phyloP scores from a whole-genome alignment of 1,140 invertebrate genomes.

The Temnothorax longispinosus region DNA sequence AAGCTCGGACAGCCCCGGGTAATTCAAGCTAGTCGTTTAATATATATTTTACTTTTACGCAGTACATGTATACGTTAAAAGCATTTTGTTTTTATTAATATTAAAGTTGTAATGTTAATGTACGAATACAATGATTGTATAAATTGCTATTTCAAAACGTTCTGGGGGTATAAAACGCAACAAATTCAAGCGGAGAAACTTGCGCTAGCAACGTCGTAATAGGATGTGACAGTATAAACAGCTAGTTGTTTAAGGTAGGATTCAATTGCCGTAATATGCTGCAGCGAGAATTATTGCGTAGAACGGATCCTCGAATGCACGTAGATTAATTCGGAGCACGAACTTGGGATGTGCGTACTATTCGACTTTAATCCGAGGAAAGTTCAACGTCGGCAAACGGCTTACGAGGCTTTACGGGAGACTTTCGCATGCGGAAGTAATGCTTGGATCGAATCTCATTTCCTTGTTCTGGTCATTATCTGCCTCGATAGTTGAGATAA shows the following conservation, averaged over 20 bases:
- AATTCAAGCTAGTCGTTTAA: no score
- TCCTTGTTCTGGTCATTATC: background rate
- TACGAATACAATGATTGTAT: background rate
- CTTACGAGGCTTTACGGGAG: background rate
- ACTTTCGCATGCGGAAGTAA: constrained; percentile 10
- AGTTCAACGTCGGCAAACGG: constrained; percentile 24
- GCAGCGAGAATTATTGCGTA: constrained; percentile 19
- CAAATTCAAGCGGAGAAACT: background rate
- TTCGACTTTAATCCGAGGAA: constrained; percentile 19
- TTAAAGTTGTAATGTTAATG: background rate
- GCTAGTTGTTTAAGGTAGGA: background rate
- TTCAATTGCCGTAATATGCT: background rate
- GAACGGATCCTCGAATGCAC: constrained; percentile 18
- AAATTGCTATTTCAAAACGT: background rate
- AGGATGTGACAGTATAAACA: background rate
- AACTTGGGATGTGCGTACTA: constrained; percentile 26
- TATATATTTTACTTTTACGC: background rate
- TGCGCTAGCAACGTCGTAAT: background rate
- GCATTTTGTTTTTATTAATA: constrained; percentile 8
- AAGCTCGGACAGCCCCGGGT: no score
- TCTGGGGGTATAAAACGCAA: background rate
- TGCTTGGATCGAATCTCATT: constrained; percentile 19
- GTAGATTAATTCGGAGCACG: constrained; percentile 27
- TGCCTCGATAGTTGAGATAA: background rate
- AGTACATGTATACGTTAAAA: background rate